phyloP scores from a whole-genome alignment of 2,113 vertebrate species.

The Cygnus atratus region DNA sequence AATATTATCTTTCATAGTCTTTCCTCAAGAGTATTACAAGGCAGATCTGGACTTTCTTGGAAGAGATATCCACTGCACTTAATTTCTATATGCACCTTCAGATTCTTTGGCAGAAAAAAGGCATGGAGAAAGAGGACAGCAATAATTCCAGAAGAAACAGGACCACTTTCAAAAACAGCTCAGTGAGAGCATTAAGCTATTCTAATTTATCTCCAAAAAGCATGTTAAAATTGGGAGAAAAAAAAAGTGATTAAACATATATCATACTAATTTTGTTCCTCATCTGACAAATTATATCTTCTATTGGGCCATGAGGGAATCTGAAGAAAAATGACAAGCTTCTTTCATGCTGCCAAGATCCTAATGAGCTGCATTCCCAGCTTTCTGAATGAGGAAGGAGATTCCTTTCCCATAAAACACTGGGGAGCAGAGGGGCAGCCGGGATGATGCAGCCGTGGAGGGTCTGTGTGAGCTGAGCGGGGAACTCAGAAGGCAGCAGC shows the following conservation, averaged over 20 bases:
- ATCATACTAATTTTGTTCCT: background rate
- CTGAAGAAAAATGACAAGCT: background rate
- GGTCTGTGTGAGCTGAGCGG: background rate
- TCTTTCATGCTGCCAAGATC: background rate
- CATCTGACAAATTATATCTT: background rate
- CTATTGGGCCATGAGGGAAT: background rate
- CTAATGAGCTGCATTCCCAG: conserved; percentile 37
- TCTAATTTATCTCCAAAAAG: background rate
- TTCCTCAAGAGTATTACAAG: background rate
- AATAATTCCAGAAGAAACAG: background rate
- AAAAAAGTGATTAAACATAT: background rate
- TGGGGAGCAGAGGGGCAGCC: background rate
- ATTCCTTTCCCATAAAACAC: background rate
- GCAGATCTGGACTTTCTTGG: background rate
- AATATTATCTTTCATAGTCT: background rate
- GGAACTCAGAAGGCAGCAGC: background rate
- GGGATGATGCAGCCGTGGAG: background rate
- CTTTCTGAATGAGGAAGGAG: background rate
- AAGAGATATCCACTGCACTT: background rate
- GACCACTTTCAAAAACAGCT: background rate
- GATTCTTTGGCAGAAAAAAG: background rate
- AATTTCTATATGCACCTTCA: background rate
- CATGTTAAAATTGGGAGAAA: background rate
- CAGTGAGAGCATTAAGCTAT: background rate
- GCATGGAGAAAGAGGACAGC: background rate